These are phyloP conservation scores for Pristis pectinata DNA, from an alignment of 2,797 vertebrate genomes.

Conservation along the genomic window DNA sequence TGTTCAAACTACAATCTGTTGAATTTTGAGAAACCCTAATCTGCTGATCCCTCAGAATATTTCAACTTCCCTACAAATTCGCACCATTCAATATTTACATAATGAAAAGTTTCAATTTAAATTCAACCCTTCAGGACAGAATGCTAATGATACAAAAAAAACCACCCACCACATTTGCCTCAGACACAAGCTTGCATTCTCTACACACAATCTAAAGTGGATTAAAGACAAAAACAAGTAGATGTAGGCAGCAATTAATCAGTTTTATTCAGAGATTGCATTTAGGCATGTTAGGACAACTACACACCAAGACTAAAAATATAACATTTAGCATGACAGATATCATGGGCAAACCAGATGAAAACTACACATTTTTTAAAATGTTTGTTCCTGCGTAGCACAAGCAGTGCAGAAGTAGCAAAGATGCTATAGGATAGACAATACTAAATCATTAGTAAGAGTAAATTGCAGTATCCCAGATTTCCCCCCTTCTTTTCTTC, in stretches of 20 bases:
- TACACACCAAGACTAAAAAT: neutral
- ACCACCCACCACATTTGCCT: neutral
- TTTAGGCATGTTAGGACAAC: slow-evolving; percentile 4
- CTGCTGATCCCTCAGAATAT: neutral
- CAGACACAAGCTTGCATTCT: neutral
- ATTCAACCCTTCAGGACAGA: neutral
- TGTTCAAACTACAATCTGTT: neutral
- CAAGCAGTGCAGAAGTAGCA: slow-evolving; percentile 10
- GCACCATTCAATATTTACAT: neutral
- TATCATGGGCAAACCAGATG: neutral
- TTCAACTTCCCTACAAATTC: neutral
- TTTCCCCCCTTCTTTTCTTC: neutral
- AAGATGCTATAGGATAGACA: neutral
- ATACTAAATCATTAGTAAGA: neutral
- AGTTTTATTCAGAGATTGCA: slow-evolving; percentile 3
- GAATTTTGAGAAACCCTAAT: neutral
- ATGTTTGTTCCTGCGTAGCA: neutral
- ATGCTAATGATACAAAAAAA: neutral
- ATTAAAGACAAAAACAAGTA: neutral
- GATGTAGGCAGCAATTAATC: neutral
- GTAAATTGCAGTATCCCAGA: neutral
- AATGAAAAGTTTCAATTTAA: neutral
- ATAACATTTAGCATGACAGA: neutral
- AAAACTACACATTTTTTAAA: neutral
- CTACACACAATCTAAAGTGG: neutral